A percentile compares a stretch with the other conserved stretches of the same genome.
These are phyloP conservation scores for Mallotus villosus DNA, from an alignment of 2,797 vertebrate species.

Conservation along the genomic window DNA sequence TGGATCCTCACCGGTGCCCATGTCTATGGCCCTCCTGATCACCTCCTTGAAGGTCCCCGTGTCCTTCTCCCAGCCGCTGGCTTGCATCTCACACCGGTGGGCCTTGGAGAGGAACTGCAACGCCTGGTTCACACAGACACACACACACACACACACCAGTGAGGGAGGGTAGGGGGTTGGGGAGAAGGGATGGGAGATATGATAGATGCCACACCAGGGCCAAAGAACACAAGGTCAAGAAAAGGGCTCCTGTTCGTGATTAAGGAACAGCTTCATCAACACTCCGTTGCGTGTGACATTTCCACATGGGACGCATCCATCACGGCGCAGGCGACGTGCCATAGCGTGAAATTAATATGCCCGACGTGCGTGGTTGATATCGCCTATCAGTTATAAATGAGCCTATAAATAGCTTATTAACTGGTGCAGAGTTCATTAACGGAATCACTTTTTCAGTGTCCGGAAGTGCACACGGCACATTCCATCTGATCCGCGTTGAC, in stretches of 20 bases:
- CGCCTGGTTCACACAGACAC: conserved; percentile 68
- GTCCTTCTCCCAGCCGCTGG: conserved; percentile 86
- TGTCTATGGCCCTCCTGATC: conserved; percentile 76
- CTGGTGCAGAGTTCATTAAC: background rate
- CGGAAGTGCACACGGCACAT: background rate
- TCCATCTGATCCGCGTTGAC: background rate
- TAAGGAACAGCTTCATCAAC: conserved; percentile 22
- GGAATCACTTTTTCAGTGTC: background rate
- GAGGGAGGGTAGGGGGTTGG: background rate
- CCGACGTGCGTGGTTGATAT: background rate
- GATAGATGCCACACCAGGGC: conserved; percentile 6
- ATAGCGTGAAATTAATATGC: conserved; percentile 15
- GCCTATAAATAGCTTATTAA: conserved; percentile 26
- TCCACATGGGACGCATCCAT: conserved; percentile 21
- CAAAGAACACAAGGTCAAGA: background rate
- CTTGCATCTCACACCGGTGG: conserved; percentile 87
- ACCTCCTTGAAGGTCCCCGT: conserved; percentile 81
- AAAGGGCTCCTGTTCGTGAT: background rate
- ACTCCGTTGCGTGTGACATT: conserved; percentile 3
- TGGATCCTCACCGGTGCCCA: conserved; percentile 80
- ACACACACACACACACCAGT: conserved; percentile 10
- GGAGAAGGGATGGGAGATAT: background rate
- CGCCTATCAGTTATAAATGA: conserved; percentile 30
- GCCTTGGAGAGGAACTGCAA: conserved; percentile 90
- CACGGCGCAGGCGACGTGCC: conserved; percentile 1